Conservation (phyloP, 2,113 vertebrate genomes). For the Oreochromis niloticus region DNA sequence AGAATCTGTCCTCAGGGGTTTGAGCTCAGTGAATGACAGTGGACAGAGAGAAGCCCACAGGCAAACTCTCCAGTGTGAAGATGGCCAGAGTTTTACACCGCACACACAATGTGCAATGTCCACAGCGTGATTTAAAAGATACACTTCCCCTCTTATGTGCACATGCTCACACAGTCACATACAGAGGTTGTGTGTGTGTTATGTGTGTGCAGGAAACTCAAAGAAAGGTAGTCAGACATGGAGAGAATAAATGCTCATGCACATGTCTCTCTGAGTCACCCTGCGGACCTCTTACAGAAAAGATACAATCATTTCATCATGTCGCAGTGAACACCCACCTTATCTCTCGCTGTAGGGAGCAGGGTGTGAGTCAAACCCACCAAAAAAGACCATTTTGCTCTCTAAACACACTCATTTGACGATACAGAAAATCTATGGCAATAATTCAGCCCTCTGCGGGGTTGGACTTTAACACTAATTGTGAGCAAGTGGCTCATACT, state of each 20-base stretch:
- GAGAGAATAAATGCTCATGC: not conserved
- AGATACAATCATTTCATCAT: slow-evolving; percentile 57
- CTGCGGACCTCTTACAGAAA: slow-evolving; percentile 36
- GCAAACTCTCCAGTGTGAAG: slow-evolving; percentile 11
- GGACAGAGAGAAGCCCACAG: slow-evolving; percentile 15
- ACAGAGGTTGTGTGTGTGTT: not conserved
- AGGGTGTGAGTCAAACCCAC: slow-evolving; percentile 28
- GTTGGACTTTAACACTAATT: slow-evolving; percentile 17
- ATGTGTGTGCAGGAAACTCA: not conserved
- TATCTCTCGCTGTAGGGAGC: slow-evolving; percentile 29
- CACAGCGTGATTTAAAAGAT: slow-evolving; percentile 12
- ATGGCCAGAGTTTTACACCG: not conserved
- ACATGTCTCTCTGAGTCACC: slow-evolving; percentile 31
- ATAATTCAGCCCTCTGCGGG: slow-evolving; percentile 11
- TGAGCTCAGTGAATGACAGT: slow-evolving; percentile 29
- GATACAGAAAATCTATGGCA: slow-evolving; percentile 9
- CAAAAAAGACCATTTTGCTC: slow-evolving; percentile 19
- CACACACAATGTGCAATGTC: not conserved
- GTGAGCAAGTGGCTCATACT: slow-evolving; percentile 28
- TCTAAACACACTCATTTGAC: slow-evolving; percentile 18
- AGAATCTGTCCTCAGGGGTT: slow-evolving; percentile 10
- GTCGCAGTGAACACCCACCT: slow-evolving; percentile 24
- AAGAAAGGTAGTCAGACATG: slow-evolving; percentile 7
- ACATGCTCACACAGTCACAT: not conserved
- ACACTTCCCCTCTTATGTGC: not conserved